Percentiles rank a stretch among this genome's conserved stretches.
Conservation (phyloP, 1,140 invertebrate species). For the Agraylea sexmaculata region DNA sequence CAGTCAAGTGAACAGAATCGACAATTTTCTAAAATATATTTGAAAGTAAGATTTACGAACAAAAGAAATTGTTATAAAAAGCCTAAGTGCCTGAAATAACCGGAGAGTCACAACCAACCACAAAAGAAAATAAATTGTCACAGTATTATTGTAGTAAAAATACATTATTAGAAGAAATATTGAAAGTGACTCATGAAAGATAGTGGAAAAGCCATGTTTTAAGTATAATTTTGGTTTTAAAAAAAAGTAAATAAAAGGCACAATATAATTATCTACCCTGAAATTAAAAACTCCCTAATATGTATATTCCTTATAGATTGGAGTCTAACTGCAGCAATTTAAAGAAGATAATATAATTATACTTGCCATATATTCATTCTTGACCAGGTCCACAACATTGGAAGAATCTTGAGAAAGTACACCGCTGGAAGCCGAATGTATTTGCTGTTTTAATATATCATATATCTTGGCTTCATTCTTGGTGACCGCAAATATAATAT, state of each 20-base stretch:
- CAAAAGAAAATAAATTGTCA: too few relatives aligned
- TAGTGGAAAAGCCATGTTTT: conserved; percentile 22
- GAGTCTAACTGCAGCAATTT: conserved; percentile 23
- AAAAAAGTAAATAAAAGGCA: conserved; percentile 18
- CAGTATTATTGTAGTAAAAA: too few relatives aligned
- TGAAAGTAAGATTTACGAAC: conserved; percentile 7
- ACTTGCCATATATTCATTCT: conserved; percentile 57
- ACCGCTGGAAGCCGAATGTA: conserved; percentile 54
- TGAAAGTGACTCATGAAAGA: conserved; percentile 15
- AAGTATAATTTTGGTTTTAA: conserved; percentile 7
- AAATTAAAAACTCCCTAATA: conserved; percentile 22
- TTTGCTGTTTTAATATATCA: conserved; percentile 44
- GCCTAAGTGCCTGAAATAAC: too few relatives aligned
- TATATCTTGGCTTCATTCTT: conserved; percentile 52
- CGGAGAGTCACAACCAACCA: too few relatives aligned
- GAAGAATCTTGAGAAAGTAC: conserved; percentile 52
- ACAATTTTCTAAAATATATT: conserved; percentile 29
- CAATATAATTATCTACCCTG: conserved; percentile 14
- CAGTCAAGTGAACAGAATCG: conserved; percentile 42
- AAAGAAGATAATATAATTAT: conserved; percentile 22
- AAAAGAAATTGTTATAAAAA: conserved; percentile 3
- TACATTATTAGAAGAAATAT: conserved; percentile 5
- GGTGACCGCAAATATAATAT: conserved; percentile 77
- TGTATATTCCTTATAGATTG: conserved; percentile 20
- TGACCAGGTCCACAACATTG: conserved; percentile 63